These are phyloP conservation scores for Pomatostomus ruficeps DNA, from an alignment of 2,113 vertebrate genomes.

Conservation along the genomic window DNA sequence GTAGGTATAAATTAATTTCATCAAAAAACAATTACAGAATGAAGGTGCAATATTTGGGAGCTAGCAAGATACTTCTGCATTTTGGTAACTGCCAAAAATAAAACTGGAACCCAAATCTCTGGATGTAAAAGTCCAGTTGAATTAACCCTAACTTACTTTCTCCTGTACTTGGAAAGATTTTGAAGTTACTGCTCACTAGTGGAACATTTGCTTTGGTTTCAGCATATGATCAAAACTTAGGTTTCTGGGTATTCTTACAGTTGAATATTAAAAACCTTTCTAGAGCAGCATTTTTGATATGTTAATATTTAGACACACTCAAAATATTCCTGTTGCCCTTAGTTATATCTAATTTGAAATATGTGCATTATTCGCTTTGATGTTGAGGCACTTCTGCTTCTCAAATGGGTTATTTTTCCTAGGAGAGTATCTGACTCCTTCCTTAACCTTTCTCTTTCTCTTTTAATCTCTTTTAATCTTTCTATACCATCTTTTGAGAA, in stretches of 20 bases:
- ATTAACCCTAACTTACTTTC: not conserved
- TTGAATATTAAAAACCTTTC: not conserved
- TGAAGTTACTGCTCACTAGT: not conserved
- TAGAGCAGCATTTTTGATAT: not conserved
- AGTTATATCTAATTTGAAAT: not conserved
- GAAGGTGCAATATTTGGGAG: not conserved
- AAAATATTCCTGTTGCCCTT: not conserved
- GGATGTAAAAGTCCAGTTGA: not conserved
- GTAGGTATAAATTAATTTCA: not conserved
- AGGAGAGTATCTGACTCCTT: not conserved
- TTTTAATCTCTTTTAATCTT: not conserved
- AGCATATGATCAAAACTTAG: not conserved
- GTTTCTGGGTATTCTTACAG: not conserved
- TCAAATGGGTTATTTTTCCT: not conserved
- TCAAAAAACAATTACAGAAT: not conserved
- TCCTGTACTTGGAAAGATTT: not conserved
- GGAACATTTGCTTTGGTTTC: not conserved
- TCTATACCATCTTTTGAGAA: not conserved
- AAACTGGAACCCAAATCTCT: not conserved
- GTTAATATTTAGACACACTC: not conserved
- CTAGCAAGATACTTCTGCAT: not conserved
- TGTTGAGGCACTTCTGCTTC: not conserved
- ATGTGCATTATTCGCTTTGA: not conserved
- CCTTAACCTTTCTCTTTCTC: not conserved
- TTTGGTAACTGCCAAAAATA: not conserved